phyloP scores from a whole-genome alignment of 37 sponge, comb jelly and placozoan species.

The Oscarella lobularis region DNA sequence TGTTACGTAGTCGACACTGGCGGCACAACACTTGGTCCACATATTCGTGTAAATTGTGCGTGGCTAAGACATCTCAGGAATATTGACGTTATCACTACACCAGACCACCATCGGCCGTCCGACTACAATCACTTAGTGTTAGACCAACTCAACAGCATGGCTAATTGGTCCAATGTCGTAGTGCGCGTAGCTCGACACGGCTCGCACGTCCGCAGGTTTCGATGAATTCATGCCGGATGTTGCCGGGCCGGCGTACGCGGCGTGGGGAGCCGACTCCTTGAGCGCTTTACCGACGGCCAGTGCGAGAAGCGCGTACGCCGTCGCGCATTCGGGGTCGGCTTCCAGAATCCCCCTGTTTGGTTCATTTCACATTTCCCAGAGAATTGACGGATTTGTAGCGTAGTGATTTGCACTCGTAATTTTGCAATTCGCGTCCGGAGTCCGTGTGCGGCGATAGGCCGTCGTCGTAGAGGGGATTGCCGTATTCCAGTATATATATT shows the following conservation, averaged over 20 bases:
- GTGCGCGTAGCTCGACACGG: not conserved
- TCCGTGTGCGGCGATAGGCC: conserved; percentile 5
- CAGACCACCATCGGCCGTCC: not conserved
- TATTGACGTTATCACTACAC: not conserved
- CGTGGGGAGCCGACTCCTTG: not conserved
- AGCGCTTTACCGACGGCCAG: not conserved
- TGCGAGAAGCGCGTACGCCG: not conserved
- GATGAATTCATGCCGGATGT: not conserved
- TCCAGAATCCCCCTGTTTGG: conserved; percentile 8
- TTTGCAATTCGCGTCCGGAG: too few relatives aligned
- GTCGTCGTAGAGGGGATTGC: conserved; percentile 4
- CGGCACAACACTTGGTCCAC: too few relatives aligned
- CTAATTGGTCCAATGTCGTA: not conserved
- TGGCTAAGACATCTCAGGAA: not conserved
- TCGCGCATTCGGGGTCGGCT: not conserved
- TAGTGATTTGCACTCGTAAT: too few relatives aligned
- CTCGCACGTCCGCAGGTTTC: not conserved
- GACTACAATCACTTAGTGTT: not conserved
- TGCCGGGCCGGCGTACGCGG: not conserved
- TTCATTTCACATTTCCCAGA: conserved; percentile 2
- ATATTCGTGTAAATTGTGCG: too few relatives aligned
- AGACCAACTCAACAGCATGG: not conserved
- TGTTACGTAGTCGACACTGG: too few relatives aligned
- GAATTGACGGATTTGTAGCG: not conserved
- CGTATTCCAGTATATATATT: conserved; percentile 6